Evolutionary conservation across 2,888 invertebrate species (phyloP).

Genomic region (Creontiades dilutus): DNA sequence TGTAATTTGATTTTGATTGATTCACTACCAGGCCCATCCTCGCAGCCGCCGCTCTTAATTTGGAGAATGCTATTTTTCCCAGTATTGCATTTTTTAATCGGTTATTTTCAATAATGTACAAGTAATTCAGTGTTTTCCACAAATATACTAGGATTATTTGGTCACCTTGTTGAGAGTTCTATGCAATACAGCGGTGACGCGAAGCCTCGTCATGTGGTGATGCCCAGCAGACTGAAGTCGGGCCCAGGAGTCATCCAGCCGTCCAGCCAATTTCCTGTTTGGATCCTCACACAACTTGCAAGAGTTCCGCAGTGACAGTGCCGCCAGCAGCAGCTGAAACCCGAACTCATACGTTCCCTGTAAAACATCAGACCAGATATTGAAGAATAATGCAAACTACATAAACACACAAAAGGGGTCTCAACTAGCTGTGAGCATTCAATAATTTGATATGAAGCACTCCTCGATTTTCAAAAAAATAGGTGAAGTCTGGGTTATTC

Average conservation of each 20-base stretch:
- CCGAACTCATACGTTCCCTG: conserved; percentile 91
- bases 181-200: conserved; percentile 88
- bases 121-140: no score
- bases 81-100: not conserved
- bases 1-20: no score
- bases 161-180: conserved; percentile 81
- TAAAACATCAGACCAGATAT: conserved; percentile 74
- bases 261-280: conserved; percentile 81
- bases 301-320: conserved; percentile 85
- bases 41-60: no score
- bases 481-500: no score
- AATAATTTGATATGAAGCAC: not conserved
- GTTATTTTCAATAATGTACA: not conserved
- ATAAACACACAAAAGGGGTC: not conserved
- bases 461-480: no score
- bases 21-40: no score
- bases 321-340: conserved; percentile 87
- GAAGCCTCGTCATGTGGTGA: conserved; percentile 87
- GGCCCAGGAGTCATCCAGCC: conserved; percentile 85
- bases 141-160: no score
- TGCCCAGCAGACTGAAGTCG: conserved; percentile 85
- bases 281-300: conserved; percentile 83
- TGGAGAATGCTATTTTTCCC: no score
- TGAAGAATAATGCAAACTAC: no score
- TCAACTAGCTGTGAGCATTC: not conserved